A percentile compares a stretch with the other conserved stretches of the same genome.
These are phyloP conservation scores for Drosophila algonquin DNA, from an alignment of 2,888 invertebrate genomes.

Conservation along the genomic window DNA sequence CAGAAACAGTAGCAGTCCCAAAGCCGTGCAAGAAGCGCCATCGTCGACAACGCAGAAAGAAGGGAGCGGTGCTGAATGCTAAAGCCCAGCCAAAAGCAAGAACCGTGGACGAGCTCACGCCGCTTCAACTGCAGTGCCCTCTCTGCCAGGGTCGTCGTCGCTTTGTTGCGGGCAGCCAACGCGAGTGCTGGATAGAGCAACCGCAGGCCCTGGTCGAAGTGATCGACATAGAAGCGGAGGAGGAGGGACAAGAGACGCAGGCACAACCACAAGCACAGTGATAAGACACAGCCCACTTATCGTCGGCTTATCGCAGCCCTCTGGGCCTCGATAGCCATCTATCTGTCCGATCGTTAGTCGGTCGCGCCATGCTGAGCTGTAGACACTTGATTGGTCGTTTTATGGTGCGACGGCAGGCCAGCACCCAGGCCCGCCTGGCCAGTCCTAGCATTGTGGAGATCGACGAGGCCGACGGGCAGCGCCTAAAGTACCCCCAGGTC, in stretches of 20 bases:
- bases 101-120: slow-evolving; percentile 43
- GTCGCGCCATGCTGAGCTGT: slow-evolving; percentile 63
- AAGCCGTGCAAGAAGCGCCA: slow-evolving; percentile 25
- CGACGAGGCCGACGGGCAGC: slow-evolving; percentile 9
- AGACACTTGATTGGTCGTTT: slow-evolving; percentile 57
- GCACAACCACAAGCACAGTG: not conserved
- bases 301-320: slow-evolving; percentile 1
- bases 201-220: slow-evolving; percentile 72
- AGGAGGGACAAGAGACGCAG: slow-evolving; percentile 16
- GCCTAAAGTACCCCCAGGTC: slow-evolving; percentile 86
- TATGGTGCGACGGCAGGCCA: slow-evolving; percentile 32
- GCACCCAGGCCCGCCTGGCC: slow-evolving; percentile 34
- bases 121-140: slow-evolving; percentile 69
- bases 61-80: no score
- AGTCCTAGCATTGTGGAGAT: slow-evolving; percentile 61
- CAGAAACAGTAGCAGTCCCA: not conserved
- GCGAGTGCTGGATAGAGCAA: slow-evolving; percentile 82
- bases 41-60: slow-evolving; percentile 23
- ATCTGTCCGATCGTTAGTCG: slow-evolving; percentile 36
- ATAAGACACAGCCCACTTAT: slow-evolving; percentile 26
- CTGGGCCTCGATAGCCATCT: slow-evolving; percentile 16
- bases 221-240: slow-evolving; percentile 28
- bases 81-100: not conserved
- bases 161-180: slow-evolving; percentile 70
- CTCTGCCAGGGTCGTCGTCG: slow-evolving; percentile 73